Evolutionary conservation across 2,888 invertebrate genomes (phyloP).

Genomic region (Aspidiotus rigidus): DNA sequence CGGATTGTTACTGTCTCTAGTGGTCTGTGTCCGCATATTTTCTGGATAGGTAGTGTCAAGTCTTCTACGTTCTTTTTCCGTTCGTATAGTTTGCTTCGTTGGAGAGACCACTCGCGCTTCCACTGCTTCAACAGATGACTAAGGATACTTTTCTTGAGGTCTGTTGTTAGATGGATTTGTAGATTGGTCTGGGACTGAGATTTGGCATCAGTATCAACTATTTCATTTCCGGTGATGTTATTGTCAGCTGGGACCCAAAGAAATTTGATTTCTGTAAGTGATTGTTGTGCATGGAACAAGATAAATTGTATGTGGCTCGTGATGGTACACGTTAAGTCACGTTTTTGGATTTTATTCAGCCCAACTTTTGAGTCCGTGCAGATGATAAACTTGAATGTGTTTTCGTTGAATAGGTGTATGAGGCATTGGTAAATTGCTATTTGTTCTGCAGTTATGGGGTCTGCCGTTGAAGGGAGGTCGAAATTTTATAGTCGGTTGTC

Average conservation of each 20-base stretch:
- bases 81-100: background rate
- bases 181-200: no score
- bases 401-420: background rate
- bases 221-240: background rate
- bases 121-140: background rate
- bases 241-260: background rate
- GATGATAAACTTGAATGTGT: background rate
- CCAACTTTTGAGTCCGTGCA: background rate
- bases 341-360: background rate
- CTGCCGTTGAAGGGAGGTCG: background rate
- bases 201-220: no score
- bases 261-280: background rate
- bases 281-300: background rate
- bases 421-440: background rate
- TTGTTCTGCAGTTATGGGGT: background rate
- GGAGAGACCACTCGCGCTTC: background rate
- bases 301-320: background rate
- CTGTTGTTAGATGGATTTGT: no score
- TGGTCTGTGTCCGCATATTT: no score
- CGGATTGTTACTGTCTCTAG: no score
- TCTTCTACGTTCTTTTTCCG: no score
- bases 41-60: no score
- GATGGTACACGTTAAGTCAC: background rate
- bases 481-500: background rate
- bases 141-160: no score